Evolutionary conservation across 1,140 invertebrate genomes (phyloP).

Genomic region (Aphelenchoides avenae): DNA sequence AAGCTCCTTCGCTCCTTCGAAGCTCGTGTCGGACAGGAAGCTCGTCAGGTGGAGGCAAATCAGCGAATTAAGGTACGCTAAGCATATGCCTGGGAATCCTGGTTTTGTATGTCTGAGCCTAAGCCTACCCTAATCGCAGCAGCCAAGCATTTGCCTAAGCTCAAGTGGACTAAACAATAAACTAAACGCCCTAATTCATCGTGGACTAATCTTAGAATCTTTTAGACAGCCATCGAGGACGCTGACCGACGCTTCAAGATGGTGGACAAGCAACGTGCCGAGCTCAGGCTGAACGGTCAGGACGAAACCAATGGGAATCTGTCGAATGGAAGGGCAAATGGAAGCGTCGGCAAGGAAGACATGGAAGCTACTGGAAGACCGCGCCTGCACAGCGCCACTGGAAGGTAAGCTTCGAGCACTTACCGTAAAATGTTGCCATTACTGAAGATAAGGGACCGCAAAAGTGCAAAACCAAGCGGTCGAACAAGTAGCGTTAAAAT

Average conservation of each 20-base stretch:
- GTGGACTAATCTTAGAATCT: neutral
- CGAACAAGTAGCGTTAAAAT: neutral
- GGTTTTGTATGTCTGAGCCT: neutral
- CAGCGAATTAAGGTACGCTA: conserved; percentile 7
- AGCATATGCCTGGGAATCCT: neutral
- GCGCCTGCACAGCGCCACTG: no score
- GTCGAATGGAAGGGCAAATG: no score
- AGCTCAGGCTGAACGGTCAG: neutral
- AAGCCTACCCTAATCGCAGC: no score
- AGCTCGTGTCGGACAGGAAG: conserved; percentile 29
- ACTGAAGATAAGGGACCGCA: no score
- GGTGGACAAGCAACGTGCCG: conserved; percentile 6
- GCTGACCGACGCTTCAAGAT: conserved; percentile 25
- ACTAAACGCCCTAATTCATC: no score
- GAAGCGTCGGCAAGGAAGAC: no score
- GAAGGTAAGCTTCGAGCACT: no score
- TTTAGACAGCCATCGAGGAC: conserved; percentile 3
- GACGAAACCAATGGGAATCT: neutral
- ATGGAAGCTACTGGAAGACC: no score
- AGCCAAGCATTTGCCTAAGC: no score
- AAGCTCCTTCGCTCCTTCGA: conserved; percentile 36
- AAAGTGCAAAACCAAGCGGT: no score
- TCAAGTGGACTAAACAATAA: no score
- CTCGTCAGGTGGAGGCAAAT: conserved; percentile 37
- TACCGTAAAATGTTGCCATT: no score